Percentiles rank a stretch among this genome's conserved stretches.
These are phyloP conservation scores for Marmota flaviventris DNA, from an alignment of 2,113 vertebrate genomes.

Conservation along the genomic window DNA sequence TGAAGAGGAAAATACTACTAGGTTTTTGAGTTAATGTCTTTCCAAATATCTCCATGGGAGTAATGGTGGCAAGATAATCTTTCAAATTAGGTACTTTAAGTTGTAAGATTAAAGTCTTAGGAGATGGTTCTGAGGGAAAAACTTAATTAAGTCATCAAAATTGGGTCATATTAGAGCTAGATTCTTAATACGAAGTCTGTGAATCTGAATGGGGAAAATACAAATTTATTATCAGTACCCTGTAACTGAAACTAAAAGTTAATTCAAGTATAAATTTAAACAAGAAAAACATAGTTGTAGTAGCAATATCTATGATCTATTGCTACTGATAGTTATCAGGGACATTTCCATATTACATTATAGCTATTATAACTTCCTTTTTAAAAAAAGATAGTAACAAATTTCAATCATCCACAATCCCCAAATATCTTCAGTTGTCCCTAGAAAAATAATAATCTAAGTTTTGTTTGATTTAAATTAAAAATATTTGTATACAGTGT, in stretches of 20 bases:
- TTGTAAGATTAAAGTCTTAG: slow-evolving; percentile 51
- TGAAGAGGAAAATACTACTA: neutral
- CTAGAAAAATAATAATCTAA: neutral
- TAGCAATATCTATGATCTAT: neutral
- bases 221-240: neutral
- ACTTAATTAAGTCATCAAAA: neutral
- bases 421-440: neutral
- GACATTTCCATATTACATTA: neutral
- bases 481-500: neutral
- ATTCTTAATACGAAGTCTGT: neutral
- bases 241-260: slow-evolving; percentile 32
- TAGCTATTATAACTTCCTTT: neutral
- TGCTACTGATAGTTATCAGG: neutral
- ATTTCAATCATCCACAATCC: neutral
- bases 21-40: neutral
- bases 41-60: neutral
- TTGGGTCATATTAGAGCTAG: neutral
- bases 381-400: neutral
- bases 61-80: neutral
- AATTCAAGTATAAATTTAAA: slow-evolving; percentile 28
- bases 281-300: neutral
- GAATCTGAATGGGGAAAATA: neutral
- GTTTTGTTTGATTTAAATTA: neutral
- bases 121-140: neutral
- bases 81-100: slow-evolving; percentile 6